Conservation (phyloP, 2,888 invertebrate species). For the Ochropleura leucogaster region DNA sequence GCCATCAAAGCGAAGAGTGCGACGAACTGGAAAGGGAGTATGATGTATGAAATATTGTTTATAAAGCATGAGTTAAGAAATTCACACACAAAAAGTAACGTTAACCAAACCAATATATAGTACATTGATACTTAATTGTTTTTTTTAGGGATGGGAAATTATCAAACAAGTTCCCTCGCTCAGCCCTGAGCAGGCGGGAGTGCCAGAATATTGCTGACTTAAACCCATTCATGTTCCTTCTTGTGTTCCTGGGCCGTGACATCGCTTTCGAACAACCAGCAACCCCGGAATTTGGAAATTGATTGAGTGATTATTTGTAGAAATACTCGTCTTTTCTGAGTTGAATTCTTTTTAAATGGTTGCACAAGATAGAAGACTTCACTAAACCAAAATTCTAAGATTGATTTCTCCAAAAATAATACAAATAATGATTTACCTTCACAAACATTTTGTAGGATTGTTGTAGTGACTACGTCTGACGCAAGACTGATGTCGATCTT, state of each 20-base stretch:
- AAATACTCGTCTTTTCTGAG: background rate
- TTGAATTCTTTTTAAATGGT: background rate
- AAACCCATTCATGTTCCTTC: too few relatives aligned
- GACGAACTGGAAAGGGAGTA: conserved; percentile 74
- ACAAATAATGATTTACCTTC: conserved; percentile 75
- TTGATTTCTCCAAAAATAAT: background rate
- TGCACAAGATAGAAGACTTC: background rate
- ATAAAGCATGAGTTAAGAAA: background rate
- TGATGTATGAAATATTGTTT: background rate
- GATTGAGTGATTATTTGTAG: background rate
- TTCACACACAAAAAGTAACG: background rate
- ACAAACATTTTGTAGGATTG: conserved; percentile 78
- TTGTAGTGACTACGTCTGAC: conserved; percentile 79
- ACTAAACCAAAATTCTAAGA: background rate
- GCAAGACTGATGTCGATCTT: conserved; percentile 70
- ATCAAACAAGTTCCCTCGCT: too few relatives aligned
- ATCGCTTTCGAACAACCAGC: too few relatives aligned
- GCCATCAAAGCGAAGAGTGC: conserved; percentile 76
- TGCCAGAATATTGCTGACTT: too few relatives aligned
- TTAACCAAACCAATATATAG: background rate
- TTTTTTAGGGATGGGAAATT: too few relatives aligned
- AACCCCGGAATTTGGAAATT: background rate
- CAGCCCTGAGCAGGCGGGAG: too few relatives aligned
- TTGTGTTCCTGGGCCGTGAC: too few relatives aligned
- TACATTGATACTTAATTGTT: background rate